Evolutionary conservation across 2,113 vertebrate species (phyloP).

Genomic region (Uria aalge): DNA sequence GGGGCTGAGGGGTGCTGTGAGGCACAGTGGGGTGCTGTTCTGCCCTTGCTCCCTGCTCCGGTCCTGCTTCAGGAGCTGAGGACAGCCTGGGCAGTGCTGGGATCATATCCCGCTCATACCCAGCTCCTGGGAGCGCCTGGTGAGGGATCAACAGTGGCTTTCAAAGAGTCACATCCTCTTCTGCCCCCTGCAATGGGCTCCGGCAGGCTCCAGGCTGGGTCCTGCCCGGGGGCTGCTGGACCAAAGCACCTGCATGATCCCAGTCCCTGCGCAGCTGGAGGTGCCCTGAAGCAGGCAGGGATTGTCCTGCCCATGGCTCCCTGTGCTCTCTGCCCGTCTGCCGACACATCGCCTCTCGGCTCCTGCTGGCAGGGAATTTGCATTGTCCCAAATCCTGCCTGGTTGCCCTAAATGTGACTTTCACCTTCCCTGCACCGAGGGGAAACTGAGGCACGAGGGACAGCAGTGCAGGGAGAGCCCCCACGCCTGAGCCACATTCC

Average conservation of each 20-base stretch:
- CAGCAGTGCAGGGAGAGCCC: not conserved
- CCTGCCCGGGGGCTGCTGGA: not conserved
- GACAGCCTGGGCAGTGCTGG: not conserved
- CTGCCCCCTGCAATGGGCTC: not conserved
- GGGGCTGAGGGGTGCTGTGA: not conserved
- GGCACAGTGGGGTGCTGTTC: not conserved
- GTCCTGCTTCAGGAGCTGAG: not conserved
- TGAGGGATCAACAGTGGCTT: not conserved
- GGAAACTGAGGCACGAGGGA: not conserved
- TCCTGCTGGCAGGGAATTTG: not conserved
- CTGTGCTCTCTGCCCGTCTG: not conserved
- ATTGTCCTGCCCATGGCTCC: not conserved
- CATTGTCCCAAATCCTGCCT: not conserved
- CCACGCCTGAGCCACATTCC: fast-evolving
- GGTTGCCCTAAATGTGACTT: fast-evolving
- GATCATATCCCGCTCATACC: too few species aligned
- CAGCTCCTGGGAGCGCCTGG: not conserved
- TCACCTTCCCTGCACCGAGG: not conserved
- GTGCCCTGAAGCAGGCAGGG: not conserved
- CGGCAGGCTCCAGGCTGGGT: not conserved
- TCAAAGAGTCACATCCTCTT: not conserved
- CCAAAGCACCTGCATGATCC: not conserved
- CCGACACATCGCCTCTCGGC: not conserved
- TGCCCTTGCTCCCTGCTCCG: not conserved
- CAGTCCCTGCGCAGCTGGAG: fast-evolving